Conservation (phyloP, 23 tunicate genomes). For the Ascidia mentula region DNA sequence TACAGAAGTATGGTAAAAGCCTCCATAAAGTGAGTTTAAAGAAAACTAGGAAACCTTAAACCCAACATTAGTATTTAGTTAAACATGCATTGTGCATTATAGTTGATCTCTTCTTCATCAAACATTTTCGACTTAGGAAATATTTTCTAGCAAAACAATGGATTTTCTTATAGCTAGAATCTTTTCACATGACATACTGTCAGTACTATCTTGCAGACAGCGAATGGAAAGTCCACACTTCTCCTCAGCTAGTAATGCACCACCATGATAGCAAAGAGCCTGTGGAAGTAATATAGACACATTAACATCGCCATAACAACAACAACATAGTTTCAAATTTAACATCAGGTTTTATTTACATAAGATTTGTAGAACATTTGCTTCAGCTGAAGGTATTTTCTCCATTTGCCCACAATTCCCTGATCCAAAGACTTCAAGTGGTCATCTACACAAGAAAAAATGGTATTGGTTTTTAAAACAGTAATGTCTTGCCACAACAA, state of each 20-base stretch:
- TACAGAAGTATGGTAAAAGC: no score
- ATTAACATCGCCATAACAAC: background rate
- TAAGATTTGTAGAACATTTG: constrained; percentile 82
- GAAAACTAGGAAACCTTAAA: no score
- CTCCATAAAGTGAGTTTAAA: no score
- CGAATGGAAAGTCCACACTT: constrained; percentile 89
- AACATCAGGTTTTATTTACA: constrained; percentile 25
- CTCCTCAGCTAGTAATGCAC: constrained; percentile 55
- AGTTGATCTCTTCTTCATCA: no score
- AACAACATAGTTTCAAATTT: background rate
- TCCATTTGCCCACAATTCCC: constrained; percentile 87
- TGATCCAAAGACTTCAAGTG: constrained; percentile 72
- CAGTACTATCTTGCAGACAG: constrained; percentile 70
- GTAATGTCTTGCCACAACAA: no score
- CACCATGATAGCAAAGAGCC: constrained; percentile 86
- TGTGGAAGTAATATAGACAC: background rate
- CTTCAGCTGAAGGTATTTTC: constrained; percentile 95
- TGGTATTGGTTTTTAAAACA: background rate
- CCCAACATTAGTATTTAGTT: no score
- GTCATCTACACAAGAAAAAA: constrained; percentile 32
- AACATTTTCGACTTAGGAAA: no score
- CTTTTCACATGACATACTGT: constrained; percentile 45
- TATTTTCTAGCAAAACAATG: no score
- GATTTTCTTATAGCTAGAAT: no score
- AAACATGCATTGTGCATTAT: no score